Percentiles rank a stretch among this genome's conserved stretches.
Evolutionary conservation across 2,797 vertebrate genomes (phyloP).

Genomic region (Hippopotamyrus pictus): DNA sequence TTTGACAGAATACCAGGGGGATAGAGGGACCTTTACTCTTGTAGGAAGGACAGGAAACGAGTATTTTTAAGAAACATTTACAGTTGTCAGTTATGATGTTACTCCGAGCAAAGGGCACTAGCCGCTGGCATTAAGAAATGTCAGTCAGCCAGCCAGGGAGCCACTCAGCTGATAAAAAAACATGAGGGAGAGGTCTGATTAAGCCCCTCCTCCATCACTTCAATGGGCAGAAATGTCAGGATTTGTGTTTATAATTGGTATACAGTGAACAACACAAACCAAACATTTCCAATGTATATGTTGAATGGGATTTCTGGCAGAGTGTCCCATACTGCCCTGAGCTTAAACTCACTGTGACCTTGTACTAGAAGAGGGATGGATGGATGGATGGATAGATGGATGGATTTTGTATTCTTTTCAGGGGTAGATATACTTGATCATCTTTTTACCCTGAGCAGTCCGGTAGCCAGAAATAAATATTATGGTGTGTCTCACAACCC

Average conservation of each 20-base stretch:
- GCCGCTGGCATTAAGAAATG: constrained; percentile 1
- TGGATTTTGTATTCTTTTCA: not conserved
- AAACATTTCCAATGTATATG: not conserved
- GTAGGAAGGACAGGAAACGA: not conserved
- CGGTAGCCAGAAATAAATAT: not conserved
- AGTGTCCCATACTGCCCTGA: not conserved
- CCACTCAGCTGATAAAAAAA: not conserved
- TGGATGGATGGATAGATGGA: not conserved
- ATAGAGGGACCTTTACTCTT: not conserved
- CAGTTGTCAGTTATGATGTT: not conserved
- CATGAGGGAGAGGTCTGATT: not conserved
- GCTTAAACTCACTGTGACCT: not conserved
- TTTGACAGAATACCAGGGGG: not conserved
- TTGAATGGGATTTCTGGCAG: not conserved
- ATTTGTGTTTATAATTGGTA: not conserved
- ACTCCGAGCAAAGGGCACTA: not conserved
- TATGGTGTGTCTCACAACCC: not conserved
- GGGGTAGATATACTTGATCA: not conserved
- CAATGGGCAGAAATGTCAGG: not conserved
- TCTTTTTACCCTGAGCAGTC: not conserved
- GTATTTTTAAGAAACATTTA: not conserved
- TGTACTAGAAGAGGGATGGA: not conserved
- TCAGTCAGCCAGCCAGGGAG: not conserved
- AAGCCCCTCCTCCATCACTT: not conserved
- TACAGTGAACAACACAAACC: not conserved